phyloP scores from a whole-genome alignment of 92 coral and sea anemone genomes.

The Porites rus region DNA sequence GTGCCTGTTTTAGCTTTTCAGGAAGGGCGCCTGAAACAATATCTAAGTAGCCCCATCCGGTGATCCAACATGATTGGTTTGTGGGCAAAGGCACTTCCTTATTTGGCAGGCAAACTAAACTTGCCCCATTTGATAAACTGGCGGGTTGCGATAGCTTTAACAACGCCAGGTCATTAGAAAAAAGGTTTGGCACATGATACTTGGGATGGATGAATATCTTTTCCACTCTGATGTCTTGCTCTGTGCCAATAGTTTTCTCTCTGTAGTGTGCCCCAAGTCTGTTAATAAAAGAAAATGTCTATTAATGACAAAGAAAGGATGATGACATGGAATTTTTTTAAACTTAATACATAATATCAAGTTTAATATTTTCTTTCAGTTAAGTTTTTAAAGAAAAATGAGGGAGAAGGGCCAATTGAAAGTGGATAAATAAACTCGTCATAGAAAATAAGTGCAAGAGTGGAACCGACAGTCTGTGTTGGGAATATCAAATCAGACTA shows the following conservation, averaged over 20 bases:
- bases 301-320: neutral
- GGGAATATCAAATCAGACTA: no score
- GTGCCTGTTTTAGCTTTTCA: slow-evolving; percentile 65
- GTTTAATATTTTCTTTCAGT: no score
- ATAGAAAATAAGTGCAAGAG: no score
- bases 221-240: slow-evolving; percentile 54
- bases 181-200: slow-evolving; percentile 40
- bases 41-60: slow-evolving; percentile 55
- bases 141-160: slow-evolving; percentile 60
- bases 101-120: slow-evolving; percentile 62
- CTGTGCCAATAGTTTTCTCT: slow-evolving; percentile 35
- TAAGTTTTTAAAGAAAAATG: no score
- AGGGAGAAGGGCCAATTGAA: no score
- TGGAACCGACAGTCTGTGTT: no score
- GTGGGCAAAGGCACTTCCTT: slow-evolving; percentile 25
- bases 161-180: slow-evolving; percentile 68
- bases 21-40: slow-evolving; percentile 47
- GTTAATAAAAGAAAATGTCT: neutral
- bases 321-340: neutral
- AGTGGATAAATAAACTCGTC: no score
- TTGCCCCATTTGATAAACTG: slow-evolving; percentile 28
- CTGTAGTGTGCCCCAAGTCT: slow-evolving; percentile 65
- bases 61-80: slow-evolving; percentile 54
- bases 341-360: no score
- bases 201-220: slow-evolving; percentile 54